A percentile compares a stretch with the other conserved stretches of the same genome.
Conservation (phyloP, 2,888 invertebrate genomes). For the Diarsia dahlii region DNA sequence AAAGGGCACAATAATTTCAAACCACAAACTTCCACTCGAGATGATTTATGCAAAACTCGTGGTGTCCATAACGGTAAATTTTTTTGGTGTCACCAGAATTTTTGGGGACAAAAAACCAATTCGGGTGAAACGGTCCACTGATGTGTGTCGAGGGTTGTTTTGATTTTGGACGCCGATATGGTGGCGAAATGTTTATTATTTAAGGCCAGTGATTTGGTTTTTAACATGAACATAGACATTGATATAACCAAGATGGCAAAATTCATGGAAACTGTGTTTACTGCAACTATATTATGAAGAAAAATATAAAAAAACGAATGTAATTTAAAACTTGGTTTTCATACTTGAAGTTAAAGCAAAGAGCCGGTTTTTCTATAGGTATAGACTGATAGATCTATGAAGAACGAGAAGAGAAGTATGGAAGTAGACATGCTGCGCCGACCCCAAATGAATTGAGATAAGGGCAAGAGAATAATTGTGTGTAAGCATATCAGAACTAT, state of each 20-base stretch:
- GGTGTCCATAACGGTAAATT: constrained; percentile 85
- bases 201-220: constrained; percentile 19
- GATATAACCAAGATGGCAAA: background rate
- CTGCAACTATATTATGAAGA: background rate
- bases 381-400: no score
- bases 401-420: no score
- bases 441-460: no score
- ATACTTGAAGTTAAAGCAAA: background rate
- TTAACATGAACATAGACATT: background rate
- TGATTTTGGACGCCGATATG: constrained; percentile 66
- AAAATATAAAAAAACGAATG: no score
- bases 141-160: constrained; percentile 64
- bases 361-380: background rate
- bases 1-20: constrained; percentile 71
- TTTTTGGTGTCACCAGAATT: constrained; percentile 72
- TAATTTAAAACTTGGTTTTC: no score
- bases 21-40: constrained; percentile 77
- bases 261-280: background rate
- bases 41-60: constrained; percentile 87
- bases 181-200: constrained; percentile 56
- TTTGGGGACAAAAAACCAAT: constrained; percentile 69
- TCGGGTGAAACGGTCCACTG: constrained; percentile 65
- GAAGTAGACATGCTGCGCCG: no score
- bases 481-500: no score
- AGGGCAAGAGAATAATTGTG: no score